Base-by-base conservation (phyloP, 2,888 invertebrate species). In the Andrena camellia region DNA sequence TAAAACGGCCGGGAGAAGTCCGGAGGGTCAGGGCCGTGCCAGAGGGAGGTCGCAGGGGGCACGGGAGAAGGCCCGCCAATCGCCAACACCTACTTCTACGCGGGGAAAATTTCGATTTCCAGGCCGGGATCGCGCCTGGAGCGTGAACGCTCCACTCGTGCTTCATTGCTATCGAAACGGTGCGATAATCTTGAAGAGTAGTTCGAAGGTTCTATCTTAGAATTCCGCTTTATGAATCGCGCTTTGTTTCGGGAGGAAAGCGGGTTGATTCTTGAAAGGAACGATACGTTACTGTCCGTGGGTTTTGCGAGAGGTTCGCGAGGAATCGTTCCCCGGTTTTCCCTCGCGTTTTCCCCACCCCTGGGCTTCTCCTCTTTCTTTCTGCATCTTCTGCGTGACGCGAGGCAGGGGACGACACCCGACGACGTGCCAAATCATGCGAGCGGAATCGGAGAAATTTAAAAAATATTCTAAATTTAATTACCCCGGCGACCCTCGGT, bases 381-480 rank as follows among this genome's bases (percentile, higher is more conserved):
- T 64, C 66, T 48, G 50, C 54, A 52, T 66, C 26, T 48, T 60
- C 57, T 52, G 29, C 48, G 69, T 59, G 57, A 75, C 35, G 63
- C 78, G 72, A 71, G 68, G 70, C 78, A 77, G 23, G 33, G 31
- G 82, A 75, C 80, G 35, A 63, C 52, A 80, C 72, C 57, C 85
- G 75, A 74, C 79, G 75, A 74, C 85, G 91, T 93, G 94, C 94
- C 94, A 94, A 94, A 93, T 93, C 92, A 93, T 92, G 88, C 93
- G 90, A 91, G 89, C 90, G 93, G 94, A 94, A 94, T 94, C 90
- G 92, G 91, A 93, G 91, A 94, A 94, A 94, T 94, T 94, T 93
- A 93, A 94, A 94, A 94, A 94, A 93, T 94, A 94, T 94, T 94
- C 94, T 94, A 94, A 94, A 93, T 94, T 94, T 93, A 94, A 93